phyloP scores from a whole-genome alignment of 2,797 vertebrate genomes.

The Phyllotis vaccarum region DNA sequence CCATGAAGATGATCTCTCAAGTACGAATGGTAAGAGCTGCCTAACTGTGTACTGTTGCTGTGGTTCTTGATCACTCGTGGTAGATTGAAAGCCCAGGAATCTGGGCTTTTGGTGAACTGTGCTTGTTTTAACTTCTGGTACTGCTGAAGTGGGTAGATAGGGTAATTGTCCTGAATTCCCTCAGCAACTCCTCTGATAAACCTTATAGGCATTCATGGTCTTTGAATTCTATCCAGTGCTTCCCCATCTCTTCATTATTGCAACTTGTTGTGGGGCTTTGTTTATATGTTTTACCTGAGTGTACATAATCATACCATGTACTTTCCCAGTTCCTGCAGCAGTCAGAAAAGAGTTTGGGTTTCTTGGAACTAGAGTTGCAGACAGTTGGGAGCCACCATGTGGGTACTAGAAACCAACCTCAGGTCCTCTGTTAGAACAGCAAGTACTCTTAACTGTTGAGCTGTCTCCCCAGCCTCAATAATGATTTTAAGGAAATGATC shows the following conservation, averaged over 20 bases:
- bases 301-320: neutral
- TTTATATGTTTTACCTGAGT: neutral
- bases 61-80: neutral
- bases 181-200: neutral
- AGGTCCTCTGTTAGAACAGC: neutral
- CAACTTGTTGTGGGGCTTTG: neutral
- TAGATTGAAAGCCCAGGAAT: neutral
- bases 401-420: neutral
- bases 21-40: conserved; percentile 90
- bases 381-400: neutral
- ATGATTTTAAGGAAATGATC: neutral
- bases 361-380: neutral
- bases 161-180: neutral
- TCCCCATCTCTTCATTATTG: neutral
- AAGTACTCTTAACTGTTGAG: no score
- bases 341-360: neutral
- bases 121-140: neutral
- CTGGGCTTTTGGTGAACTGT: neutral
- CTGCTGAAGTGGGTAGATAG: neutral
- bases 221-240: neutral
- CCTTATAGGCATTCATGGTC: neutral
- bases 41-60: neutral
- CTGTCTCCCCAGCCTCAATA: neutral
- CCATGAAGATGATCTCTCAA: conserved; percentile 94
- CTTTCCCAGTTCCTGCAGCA: neutral